A percentile compares a stretch with the other conserved stretches of the same genome.
phyloP scores from a whole-genome alignment of 2,113 vertebrate species.

The Aviceda subcristata region DNA sequence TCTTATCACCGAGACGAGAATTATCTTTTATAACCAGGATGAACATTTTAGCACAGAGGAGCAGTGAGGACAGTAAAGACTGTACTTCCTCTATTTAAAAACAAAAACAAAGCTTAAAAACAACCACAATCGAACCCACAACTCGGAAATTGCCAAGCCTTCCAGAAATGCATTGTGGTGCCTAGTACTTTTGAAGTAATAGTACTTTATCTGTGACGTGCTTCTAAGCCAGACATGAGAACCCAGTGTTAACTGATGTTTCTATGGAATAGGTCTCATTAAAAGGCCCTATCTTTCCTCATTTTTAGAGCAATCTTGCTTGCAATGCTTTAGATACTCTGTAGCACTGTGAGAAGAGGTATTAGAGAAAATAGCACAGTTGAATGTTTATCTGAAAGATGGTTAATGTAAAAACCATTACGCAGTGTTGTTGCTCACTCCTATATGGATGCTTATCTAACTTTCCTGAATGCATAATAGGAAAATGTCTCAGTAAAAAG shows the following conservation, averaged over 20 bases:
- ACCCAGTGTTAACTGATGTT: neutral
- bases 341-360: too few relatives aligned
- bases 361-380: neutral
- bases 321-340: neutral
- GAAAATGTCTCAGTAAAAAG: neutral
- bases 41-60: neutral
- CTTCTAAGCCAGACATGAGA: neutral
- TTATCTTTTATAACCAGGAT: neutral
- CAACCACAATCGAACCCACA: neutral
- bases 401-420: neutral
- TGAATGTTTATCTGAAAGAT: neutral
- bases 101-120: neutral
- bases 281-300: neutral
- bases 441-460: neutral
- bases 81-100: neutral
- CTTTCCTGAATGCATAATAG: neutral
- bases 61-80: neutral
- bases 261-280: accelerated
- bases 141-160: neutral
- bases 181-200: neutral
- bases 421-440: neutral
- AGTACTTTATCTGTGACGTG: neutral
- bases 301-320: neutral
- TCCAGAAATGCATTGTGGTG: neutral
- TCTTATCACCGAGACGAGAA: neutral